Conservation (phyloP, 1,140 invertebrate species). For the Trissolcus basalis region DNA sequence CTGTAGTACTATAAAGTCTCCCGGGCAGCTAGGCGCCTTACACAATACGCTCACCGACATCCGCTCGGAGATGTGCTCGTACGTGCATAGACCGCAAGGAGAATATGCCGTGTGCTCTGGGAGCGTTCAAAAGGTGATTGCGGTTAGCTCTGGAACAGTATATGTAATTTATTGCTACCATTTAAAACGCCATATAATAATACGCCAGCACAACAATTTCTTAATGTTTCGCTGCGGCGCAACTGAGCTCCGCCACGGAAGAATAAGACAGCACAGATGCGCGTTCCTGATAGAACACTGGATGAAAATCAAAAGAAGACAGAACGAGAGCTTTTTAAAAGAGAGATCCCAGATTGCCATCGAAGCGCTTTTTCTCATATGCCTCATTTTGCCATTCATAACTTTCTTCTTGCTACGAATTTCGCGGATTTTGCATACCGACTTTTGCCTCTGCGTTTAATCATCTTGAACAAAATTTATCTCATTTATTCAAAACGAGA, state of each 20-base stretch:
- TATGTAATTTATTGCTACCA: conserved; percentile 72
- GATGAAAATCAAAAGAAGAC: conserved; percentile 53
- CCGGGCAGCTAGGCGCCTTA: conserved; percentile 56
- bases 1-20: conserved; percentile 55
- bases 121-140: conserved; percentile 67
- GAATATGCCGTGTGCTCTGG: conserved; percentile 53
- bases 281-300: conserved; percentile 48
- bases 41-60: conserved; percentile 52
- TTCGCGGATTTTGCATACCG: neutral
- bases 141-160: conserved; percentile 65
- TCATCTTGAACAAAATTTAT: neutral
- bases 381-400: conserved; percentile 30
- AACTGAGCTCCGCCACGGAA: conserved; percentile 51
- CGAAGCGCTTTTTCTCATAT: conserved; percentile 24
- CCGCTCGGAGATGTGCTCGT: conserved; percentile 37
- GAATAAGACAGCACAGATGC: conserved; percentile 59
- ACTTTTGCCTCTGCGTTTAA: too few relatives aligned
- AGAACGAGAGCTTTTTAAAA: conserved; percentile 56
- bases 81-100: conserved; percentile 39
- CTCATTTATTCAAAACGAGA: neutral
- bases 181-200: conserved; percentile 73
- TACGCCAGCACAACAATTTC: conserved; percentile 68
- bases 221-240: conserved; percentile 63
- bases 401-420: conserved; percentile 1
- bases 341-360: conserved; percentile 54